Percentiles rank a stretch among this genome's conserved stretches.
Evolutionary conservation across 2,113 vertebrate genomes (phyloP).

Genomic region (Paedocypris sp.): DNA sequence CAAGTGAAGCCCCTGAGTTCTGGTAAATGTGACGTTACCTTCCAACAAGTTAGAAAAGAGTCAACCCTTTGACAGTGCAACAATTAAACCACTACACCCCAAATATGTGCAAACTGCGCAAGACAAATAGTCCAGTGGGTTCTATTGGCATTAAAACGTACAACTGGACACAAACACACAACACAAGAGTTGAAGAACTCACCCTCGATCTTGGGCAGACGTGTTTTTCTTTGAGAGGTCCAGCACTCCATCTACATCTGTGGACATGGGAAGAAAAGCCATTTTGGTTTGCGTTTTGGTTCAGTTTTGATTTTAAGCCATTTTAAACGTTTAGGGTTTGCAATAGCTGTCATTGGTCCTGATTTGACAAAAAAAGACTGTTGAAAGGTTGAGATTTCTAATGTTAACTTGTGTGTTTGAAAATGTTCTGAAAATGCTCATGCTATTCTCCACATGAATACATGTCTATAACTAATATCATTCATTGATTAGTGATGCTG

Average conservation of each 20-base stretch:
- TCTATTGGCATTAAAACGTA: not conserved
- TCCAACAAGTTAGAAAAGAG: conserved; percentile 99
- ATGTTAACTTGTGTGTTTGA: too few relatives aligned
- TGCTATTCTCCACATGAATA: too few relatives aligned
- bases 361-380: too few relatives aligned
- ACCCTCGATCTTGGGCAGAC: conserved; percentile 73
- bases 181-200: conserved; percentile 52
- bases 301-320: too few relatives aligned
- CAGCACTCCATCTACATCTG: conserved; percentile 81
- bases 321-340: too few relatives aligned
- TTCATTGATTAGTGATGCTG: too few relatives aligned
- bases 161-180: not conserved
- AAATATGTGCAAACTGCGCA: not conserved
- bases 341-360: too few relatives aligned
- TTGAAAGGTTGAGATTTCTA: too few relatives aligned
- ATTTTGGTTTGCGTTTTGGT: too few relatives aligned
- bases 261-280: conserved; percentile 11
- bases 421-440: too few relatives aligned
- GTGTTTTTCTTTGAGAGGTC: conserved; percentile 94
- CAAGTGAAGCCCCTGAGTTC: conserved; percentile 45
- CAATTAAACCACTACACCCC: conserved; percentile 32
- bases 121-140: not conserved
- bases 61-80: conserved; percentile 78
- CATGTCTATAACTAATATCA: too few relatives aligned
- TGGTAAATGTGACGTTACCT: conserved; percentile 91